phyloP scores from a whole-genome alignment of 2,113 vertebrate species.

The Eupsittula cactorum region DNA sequence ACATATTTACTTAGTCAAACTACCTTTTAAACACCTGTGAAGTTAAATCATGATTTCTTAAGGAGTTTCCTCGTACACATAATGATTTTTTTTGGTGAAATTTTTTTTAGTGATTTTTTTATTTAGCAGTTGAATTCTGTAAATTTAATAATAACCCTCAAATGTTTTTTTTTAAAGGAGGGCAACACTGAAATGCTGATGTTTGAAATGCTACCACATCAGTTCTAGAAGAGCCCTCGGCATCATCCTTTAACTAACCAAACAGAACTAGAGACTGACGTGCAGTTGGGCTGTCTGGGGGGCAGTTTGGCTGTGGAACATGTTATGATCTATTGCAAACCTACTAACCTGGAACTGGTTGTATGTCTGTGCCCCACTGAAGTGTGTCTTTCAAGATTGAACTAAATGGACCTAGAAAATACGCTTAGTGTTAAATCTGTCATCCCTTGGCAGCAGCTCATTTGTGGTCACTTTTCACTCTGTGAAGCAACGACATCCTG shows the following conservation, averaged over 20 bases:
- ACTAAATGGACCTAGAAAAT: background rate
- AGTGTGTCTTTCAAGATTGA: background rate
- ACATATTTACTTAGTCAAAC: background rate
- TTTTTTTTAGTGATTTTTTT: no score
- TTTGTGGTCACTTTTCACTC: accelerated
- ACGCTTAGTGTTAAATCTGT: background rate
- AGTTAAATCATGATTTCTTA: background rate
- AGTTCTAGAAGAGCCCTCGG: background rate
- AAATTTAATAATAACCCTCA: background rate
- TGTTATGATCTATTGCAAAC: accelerated
- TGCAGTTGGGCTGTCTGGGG: no score
- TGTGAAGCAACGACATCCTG: background rate
- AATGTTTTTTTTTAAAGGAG: background rate
- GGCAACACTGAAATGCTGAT: background rate
- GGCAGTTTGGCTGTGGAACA: accelerated
- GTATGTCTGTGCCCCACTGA: background rate
- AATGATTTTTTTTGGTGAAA: background rate
- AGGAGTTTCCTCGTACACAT: background rate
- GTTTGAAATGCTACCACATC: background rate
- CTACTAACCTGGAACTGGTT: background rate
- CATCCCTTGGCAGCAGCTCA: background rate
- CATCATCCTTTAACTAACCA: background rate
- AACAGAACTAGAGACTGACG: background rate
- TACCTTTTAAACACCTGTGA: background rate
- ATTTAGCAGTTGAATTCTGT: background rate